Conservation (phyloP, 2,888 invertebrate species). For the Ophion obscuratus region DNA sequence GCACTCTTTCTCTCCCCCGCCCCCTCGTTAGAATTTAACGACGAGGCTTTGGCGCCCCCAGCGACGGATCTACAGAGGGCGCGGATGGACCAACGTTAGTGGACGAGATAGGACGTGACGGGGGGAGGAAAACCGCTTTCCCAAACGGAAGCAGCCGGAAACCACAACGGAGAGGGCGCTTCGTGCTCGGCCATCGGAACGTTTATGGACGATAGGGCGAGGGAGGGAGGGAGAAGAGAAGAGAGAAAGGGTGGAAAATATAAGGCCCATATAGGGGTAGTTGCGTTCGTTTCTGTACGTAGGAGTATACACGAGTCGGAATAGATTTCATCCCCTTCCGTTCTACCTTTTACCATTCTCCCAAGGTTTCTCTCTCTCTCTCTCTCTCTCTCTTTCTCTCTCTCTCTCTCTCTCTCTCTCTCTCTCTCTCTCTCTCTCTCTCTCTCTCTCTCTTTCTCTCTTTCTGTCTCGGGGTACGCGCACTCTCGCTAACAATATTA, state of each 20-base stretch:
- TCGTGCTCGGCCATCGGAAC: slow-evolving; percentile 37
- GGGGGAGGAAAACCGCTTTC: slow-evolving; percentile 52
- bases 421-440: slow-evolving; percentile 18
- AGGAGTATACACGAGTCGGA: slow-evolving; percentile 25
- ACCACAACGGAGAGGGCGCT: slow-evolving; percentile 53
- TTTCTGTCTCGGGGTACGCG: slow-evolving; percentile 28
- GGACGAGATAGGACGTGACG: slow-evolving; percentile 30
- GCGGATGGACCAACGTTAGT: slow-evolving; percentile 26
- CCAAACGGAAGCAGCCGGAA: slow-evolving; percentile 60
- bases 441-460: slow-evolving; percentile 32
- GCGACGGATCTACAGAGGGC: slow-evolving; percentile 20
- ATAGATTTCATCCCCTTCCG: slow-evolving; percentile 50
- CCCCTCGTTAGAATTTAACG: slow-evolving; percentile 62
- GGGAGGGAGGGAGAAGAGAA: slow-evolving; percentile 15
- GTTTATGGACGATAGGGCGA: neutral
- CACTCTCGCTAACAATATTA: slow-evolving; percentile 68
- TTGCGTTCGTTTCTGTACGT: slow-evolving; percentile 42
- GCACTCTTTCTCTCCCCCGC: neutral
- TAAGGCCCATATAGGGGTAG: slow-evolving; percentile 5
- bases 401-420: slow-evolving; percentile 35
- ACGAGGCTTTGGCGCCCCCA: slow-evolving; percentile 53
- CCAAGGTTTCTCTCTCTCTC: slow-evolving; percentile 13
- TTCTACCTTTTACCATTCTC: slow-evolving; percentile 33
- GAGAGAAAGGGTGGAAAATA: neutral
- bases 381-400: slow-evolving; percentile 31